phyloP scores from a whole-genome alignment of 2,797 vertebrate genomes.

The Anniella stebbinsi region DNA sequence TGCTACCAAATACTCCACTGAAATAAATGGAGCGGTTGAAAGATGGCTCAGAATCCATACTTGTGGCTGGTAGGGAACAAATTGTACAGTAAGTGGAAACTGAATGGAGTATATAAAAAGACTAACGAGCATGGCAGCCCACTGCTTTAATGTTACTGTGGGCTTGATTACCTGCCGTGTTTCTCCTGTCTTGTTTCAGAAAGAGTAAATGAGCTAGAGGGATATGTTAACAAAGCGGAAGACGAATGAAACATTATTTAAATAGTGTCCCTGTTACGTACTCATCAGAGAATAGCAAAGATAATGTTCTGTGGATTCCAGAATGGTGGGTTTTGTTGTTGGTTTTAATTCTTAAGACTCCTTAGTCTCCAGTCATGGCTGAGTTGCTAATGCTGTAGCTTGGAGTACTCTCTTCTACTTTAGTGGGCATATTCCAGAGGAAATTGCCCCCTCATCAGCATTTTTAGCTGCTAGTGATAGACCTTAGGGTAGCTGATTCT shows the following conservation, averaged over 20 bases:
- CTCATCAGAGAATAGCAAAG: not conserved
- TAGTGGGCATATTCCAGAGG: too few species aligned
- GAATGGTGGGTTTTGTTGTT: not conserved
- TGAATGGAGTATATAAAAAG: not conserved
- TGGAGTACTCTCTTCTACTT: not conserved
- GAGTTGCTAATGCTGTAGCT: too few species aligned
- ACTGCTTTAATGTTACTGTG: not conserved
- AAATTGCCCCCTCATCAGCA: too few species aligned
- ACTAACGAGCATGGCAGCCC: not conserved
- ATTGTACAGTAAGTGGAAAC: not conserved
- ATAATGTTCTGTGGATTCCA: not conserved
- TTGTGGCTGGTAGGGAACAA: not conserved
- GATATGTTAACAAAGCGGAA: not conserved
- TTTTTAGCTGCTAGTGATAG: not conserved
- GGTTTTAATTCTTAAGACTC: not conserved
- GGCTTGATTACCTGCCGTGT: rapidly evolving
- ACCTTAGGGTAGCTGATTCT: too few species aligned
- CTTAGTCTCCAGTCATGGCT: not conserved
- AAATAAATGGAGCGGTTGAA: not conserved
- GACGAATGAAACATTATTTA: not conserved
- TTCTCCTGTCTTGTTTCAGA: not conserved
- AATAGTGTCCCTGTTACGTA: too few species aligned
- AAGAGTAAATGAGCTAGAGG: not conserved
- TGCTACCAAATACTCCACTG: too few species aligned
- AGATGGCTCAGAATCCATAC: not conserved